phyloP scores from a whole-genome alignment of 2,113 vertebrate genomes.

The Dascyllus trimaculatus region DNA sequence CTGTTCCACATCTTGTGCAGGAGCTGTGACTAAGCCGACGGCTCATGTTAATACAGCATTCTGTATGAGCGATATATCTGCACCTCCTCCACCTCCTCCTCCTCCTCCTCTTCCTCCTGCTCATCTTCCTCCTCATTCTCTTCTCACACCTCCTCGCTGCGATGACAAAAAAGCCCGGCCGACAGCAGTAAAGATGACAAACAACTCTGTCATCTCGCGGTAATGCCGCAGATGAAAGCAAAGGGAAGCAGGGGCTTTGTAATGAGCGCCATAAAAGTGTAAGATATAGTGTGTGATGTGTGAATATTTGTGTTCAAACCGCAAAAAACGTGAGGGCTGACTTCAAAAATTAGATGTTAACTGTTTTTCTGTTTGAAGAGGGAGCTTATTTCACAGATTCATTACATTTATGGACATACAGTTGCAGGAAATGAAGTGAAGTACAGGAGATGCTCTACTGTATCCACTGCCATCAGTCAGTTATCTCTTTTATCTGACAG shows the following conservation, averaged over 20 bases:
- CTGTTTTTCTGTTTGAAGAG: no score
- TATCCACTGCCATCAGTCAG: background rate
- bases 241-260: conserved; percentile 30
- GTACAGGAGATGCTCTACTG: background rate
- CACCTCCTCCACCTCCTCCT: conserved; percentile 45
- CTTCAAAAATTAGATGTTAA: background rate
- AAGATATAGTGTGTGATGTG: conserved; percentile 16
- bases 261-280: conserved; percentile 42
- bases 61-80: conserved; percentile 34
- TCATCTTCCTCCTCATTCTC: conserved; percentile 54
- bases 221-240: conserved; percentile 53
- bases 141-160: conserved; percentile 68
- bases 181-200: conserved; percentile 70
- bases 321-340: background rate
- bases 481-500: no score
- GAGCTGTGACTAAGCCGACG: conserved; percentile 23
- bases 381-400: background rate
- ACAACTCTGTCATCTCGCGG: conserved; percentile 64
- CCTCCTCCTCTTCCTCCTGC: conserved; percentile 31
- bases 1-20: background rate
- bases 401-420: background rate
- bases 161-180: conserved; percentile 57
- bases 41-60: conserved; percentile 30
- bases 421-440: background rate
- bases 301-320: conserved; percentile 12